phyloP scores from a whole-genome alignment of 2,113 vertebrate species.

The western clawed frog (Xenopus tropicalis) region DNA sequence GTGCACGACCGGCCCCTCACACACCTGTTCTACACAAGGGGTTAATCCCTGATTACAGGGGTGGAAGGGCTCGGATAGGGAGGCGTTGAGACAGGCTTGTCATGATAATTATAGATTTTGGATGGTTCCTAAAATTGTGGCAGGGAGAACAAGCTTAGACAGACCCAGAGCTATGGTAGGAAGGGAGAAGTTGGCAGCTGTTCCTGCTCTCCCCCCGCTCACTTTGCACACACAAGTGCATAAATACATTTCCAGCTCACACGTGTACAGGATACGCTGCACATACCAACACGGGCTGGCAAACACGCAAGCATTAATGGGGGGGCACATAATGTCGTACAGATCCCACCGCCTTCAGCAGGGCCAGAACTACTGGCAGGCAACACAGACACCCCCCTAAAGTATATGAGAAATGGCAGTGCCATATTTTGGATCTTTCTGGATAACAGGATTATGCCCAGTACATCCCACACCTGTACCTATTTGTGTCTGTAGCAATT shows the following conservation, averaged over 20 bases:
- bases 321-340: neutral
- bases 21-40: conserved; percentile 29
- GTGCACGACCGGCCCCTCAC: neutral
- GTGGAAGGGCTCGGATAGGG: conserved; percentile 34
- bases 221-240: no score
- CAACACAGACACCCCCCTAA: no score
- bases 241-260: neutral
- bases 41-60: conserved; percentile 36
- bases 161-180: conserved; percentile 37
- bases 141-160: conserved; percentile 43
- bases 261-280: conserved; percentile 6
- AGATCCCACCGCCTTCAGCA: neutral
- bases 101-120: conserved; percentile 47
- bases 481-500: no score
- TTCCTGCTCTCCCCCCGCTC: neutral
- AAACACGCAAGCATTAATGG: neutral
- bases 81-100: conserved; percentile 42
- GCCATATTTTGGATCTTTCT: no score
- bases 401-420: no score
- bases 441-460: no score
- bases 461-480: no score
- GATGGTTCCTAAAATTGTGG: conserved; percentile 45
- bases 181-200: conserved; percentile 39
- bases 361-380: no score
- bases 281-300: neutral